Evolutionary conservation across 2,888 invertebrate species (phyloP), one percentile per base, ranked within the genome.

Genomic region (Tiliacea aurago): DNA sequence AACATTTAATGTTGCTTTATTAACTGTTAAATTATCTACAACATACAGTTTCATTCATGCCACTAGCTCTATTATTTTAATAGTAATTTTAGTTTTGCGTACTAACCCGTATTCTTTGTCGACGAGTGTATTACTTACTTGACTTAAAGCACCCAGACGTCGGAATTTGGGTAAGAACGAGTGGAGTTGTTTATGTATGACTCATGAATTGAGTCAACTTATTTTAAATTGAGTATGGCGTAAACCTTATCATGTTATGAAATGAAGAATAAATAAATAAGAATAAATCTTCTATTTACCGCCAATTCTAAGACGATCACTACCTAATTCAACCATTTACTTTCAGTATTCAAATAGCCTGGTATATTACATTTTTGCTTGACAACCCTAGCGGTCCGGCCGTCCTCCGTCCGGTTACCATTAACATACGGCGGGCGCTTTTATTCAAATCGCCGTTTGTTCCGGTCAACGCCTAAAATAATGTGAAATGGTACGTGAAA

Each of bases 401-500:
- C 77, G 80, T 78, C 73, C 71, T 69, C 80, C 84, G 84, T 88
- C 90, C 90, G 88, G 90, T 88, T 80, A 76, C 89, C 88, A 89
- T 91, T 91, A 87, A 85, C 86, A 86, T 86, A 87, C 85, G 84
- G 73, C 77, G 74, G 65, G 73, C 77, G 81, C 85, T 85, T 87
- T 86, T 86, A 86, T 84, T 84, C 80, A 84, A 78, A 85, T 82
- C 80, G 74, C 71, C 76, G 80, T 80, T 74, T 83, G 82, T 90
- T 89, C 89, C 89, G 89, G 88, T 84, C 80, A 82, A 86, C 83
- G 83, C 81, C 74, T 84, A 81, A 86, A 87, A 88, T 86, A 88
- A 87, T 83, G 78, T 84, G 79, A 73, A 84, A 85, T 85, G 80
- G 80, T 81, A 80, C 78, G 84, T 77, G 67, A 78, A 87, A 87